Percentiles rank a stretch among this genome's conserved stretches.
phyloP scores from a whole-genome alignment of 2,113 vertebrate genomes.

The Potamarius usumacintae region DNA sequence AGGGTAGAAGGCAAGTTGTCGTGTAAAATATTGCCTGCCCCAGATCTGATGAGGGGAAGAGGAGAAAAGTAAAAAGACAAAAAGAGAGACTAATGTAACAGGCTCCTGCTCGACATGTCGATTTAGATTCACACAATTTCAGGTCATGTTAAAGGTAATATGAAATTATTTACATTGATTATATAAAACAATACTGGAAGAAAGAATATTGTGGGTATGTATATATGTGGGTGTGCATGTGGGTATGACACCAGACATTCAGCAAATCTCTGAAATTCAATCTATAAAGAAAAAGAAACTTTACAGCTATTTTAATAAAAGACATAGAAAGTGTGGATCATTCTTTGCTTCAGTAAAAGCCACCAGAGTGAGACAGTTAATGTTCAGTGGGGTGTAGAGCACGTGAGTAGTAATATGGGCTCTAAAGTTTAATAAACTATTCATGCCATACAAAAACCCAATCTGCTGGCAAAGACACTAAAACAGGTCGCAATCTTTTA shows the following conservation, averaged over 20 bases:
- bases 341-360: constrained; percentile 31
- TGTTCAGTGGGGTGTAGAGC: constrained; percentile 51
- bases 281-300: constrained; percentile 37
- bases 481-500: constrained; percentile 2
- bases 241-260: background rate
- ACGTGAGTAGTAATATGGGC: constrained; percentile 57
- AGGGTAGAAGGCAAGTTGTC: constrained; percentile 96
- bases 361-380: constrained; percentile 43
- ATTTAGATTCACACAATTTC: background rate
- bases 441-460: constrained; percentile 50
- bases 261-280: constrained; percentile 32
- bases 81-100: constrained; percentile 34
- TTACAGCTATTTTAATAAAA: background rate
- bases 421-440: constrained; percentile 69
- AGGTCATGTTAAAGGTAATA: background rate
- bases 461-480: background rate
- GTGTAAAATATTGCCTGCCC: constrained; percentile 99
- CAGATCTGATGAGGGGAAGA: constrained; percentile 87
- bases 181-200: background rate
- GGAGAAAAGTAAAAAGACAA: constrained; percentile 52
- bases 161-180: constrained; percentile 5
- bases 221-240: background rate
- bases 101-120: background rate
- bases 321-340: constrained; percentile 42
- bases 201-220: background rate